Percentiles rank a stretch among this genome's conserved stretches.
phyloP scores from a whole-genome alignment of 2,888 invertebrate genomes.

The Oeneis ivallda region DNA sequence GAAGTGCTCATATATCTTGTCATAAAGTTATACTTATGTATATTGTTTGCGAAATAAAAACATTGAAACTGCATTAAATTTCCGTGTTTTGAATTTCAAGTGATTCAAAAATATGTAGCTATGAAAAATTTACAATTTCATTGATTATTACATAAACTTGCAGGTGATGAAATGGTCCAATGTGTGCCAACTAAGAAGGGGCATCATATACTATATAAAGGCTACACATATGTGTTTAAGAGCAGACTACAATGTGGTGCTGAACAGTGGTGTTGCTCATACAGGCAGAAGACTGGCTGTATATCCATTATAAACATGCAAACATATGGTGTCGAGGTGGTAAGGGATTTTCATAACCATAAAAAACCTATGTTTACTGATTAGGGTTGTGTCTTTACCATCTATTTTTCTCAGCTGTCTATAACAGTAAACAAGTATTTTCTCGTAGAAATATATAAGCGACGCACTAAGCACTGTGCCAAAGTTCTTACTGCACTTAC shows the following conservation, averaged over 20 bases:
- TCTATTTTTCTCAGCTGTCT: too few species aligned
- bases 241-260: conserved; percentile 73
- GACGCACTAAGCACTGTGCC: too few species aligned
- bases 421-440: too few species aligned
- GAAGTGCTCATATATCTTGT: not conserved
- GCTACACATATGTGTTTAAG: conserved; percentile 74
- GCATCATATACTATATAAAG: conserved; percentile 72
- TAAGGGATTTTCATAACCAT: conserved; percentile 74
- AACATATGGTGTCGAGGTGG: conserved; percentile 68
- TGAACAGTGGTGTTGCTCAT: conserved; percentile 75
- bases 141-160: conserved; percentile 43
- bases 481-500: too few species aligned
- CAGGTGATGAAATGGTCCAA: conserved; percentile 73
- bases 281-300: conserved; percentile 74
- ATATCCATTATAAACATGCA: conserved; percentile 76
- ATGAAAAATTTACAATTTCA: conserved; percentile 18
- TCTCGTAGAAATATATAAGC: too few species aligned
- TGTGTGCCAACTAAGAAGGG: conserved; percentile 75
- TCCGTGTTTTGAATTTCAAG: conserved; percentile 31
- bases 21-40: not conserved
- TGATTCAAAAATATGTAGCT: not conserved
- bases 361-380: conserved; percentile 73
- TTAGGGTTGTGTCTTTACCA: conserved; percentile 31
- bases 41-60: conserved; percentile 27
- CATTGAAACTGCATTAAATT: conserved; percentile 10